A percentile compares a stretch with the other conserved stretches of the same genome.
Evolutionary conservation across 2,888 invertebrate genomes (phyloP).

Genomic region (Brachyopa scutellaris): DNA sequence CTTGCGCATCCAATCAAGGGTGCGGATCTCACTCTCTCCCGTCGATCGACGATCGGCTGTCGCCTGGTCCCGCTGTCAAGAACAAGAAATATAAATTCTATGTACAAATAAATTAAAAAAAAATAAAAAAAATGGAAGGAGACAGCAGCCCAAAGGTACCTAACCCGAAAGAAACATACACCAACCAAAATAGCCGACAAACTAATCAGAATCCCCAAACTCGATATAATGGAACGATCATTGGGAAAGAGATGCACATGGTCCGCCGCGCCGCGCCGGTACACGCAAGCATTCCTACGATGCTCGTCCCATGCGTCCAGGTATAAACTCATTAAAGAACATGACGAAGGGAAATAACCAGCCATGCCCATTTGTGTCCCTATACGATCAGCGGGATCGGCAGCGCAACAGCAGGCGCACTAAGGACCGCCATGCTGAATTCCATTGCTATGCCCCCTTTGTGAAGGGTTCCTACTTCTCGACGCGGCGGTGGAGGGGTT

Average conservation of each 20-base stretch:
- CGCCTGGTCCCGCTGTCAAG: conserved; percentile 46
- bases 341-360: conserved; percentile 71
- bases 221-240: conserved; percentile 68
- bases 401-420: conserved; percentile 57
- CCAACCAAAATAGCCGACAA: conserved; percentile 63
- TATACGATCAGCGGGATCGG: conserved; percentile 25
- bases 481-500: not conserved
- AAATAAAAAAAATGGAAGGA: conserved; percentile 18
- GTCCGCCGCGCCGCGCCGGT: conserved; percentile 3
- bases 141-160: conserved; percentile 22
- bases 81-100: conserved; percentile 67
- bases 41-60: not conserved
- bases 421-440: conserved; percentile 72
- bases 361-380: conserved; percentile 70
- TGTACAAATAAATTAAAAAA: conserved; percentile 40
- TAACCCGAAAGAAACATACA: conserved; percentile 34
- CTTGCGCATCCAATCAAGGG: conserved; percentile 68
- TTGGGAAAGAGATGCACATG: conserved; percentile 64
- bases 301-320: conserved; percentile 37
- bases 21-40: conserved; percentile 35
- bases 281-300: conserved; percentile 25
- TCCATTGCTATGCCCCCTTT: conserved; percentile 40
- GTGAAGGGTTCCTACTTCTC: conserved; percentile 40
- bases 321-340: conserved; percentile 71
- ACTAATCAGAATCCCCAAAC: conserved; percentile 71